phyloP scores from a whole-genome alignment of 2,797 vertebrate species.

The Lacerta bilineata region DNA sequence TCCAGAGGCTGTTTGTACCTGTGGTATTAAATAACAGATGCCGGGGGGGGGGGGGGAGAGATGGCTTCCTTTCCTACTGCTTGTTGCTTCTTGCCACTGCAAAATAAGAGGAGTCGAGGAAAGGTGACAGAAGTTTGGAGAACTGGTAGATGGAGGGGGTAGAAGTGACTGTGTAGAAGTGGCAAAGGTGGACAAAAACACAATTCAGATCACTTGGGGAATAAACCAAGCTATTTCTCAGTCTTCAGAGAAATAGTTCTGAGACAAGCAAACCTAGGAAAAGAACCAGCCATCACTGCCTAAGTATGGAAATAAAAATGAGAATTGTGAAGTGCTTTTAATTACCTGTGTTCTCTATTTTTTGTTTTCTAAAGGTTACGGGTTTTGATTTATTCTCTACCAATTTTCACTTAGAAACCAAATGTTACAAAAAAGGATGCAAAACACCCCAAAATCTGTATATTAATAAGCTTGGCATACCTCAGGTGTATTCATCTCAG shows the following conservation, averaged over 20 bases:
- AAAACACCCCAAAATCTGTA: not conserved
- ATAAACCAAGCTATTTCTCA: not conserved
- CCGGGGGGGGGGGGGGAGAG: no score
- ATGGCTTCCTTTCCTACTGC: not conserved
- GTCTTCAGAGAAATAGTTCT: not conserved
- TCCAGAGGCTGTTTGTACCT: not conserved
- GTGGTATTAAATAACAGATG: not conserved
- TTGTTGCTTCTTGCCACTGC: not conserved
- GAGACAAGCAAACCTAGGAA: not conserved
- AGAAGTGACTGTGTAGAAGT: not conserved
- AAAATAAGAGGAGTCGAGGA: no score
- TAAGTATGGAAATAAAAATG: not conserved
- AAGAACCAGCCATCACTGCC: not conserved
- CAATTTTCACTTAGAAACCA: not conserved
- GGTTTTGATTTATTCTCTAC: not conserved
- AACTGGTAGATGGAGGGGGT: not conserved
- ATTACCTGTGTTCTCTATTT: not conserved
- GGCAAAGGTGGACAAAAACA: not conserved
- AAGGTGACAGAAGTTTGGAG: not conserved
- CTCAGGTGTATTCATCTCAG: not conserved
- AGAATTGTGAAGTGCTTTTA: not conserved
- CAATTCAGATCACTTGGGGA: not conserved
- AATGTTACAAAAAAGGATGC: no score
- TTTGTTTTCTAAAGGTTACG: not conserved
- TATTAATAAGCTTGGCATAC: not conserved